Evolutionary conservation across 2,797 vertebrate genomes (phyloP), one percentile per base, ranked within the genome.

Genomic region (Triplophysa bombifrons): DNA sequence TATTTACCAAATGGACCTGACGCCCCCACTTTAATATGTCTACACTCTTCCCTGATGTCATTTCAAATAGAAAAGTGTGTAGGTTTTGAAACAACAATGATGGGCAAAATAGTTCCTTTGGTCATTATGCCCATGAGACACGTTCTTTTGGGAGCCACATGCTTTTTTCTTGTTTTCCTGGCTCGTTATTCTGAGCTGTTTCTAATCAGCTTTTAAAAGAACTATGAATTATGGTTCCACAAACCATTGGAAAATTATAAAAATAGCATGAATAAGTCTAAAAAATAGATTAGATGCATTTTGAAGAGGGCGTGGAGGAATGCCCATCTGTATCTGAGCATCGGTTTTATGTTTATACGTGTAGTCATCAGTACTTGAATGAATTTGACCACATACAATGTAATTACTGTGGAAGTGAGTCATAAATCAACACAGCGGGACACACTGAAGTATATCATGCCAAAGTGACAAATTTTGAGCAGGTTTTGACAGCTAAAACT

Each of bases 401-500:
- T 72, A 77, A 73, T 83, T 84, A 56, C 30, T 25, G 56, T 74
- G 56, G 82, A 83, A 69, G 19, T 73, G 38, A 63, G 50, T 65
- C 65, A 38, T 55, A 79, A 80, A 84, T 77, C 70, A 64, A 60
- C 63, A 51, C 64, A 38, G 64, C 71, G 55, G 38, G 60, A 63
- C 58, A 65, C 71, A 61, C 48, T 20, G 19, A n/a, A n/a, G 76
- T 22, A 82, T 64, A 63, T 73, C 69, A 58, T 46, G 12, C 44
- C 25, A 60, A 55, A 56, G 56, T 90, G 82, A 91, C 44, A 58
- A 16, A 72, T 34, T 17, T 53, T 79, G 16, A 80, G 84, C 80
- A 84, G 74, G 82, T 80, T 85, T 77, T 82, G 68, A 84, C 84
- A 84, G 44, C 78, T 50, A 63, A 72, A 78, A 77, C 22, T 51